Evolutionary conservation across 2,888 invertebrate genomes (phyloP).

Genomic region (Ormyrus pomaceus): DNA sequence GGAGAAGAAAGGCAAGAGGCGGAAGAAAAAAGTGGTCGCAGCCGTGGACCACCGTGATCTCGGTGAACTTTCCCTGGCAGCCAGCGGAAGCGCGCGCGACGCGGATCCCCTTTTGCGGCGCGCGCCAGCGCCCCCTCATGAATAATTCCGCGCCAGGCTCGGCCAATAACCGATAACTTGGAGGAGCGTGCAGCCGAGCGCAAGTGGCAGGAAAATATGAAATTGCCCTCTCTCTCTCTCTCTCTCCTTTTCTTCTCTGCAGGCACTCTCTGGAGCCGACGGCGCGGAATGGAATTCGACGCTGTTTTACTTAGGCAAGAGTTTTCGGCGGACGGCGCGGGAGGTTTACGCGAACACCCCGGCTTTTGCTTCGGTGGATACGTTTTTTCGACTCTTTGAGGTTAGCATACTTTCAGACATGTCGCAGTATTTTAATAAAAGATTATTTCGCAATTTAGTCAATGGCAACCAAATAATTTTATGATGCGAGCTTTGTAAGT

Average conservation of each 20-base stretch:
- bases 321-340: too few relatives aligned
- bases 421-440: too few relatives aligned
- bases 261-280: neutral
- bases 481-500: too few relatives aligned
- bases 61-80: constrained; percentile 35
- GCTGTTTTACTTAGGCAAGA: constrained; percentile 11
- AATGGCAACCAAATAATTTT: too few relatives aligned
- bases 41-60: constrained; percentile 52
- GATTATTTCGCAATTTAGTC: too few relatives aligned
- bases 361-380: too few relatives aligned
- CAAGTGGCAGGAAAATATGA: constrained; percentile 32
- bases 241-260: too few relatives aligned
- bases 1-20: constrained; percentile 31
- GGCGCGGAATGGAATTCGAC: constrained; percentile 36
- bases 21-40: constrained; percentile 50
- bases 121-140: constrained; percentile 62
- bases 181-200: constrained; percentile 52
- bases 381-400: too few relatives aligned
- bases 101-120: neutral
- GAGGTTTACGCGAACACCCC: too few relatives aligned
- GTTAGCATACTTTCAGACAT: too few relatives aligned
- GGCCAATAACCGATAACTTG: constrained; percentile 68
- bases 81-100: constrained; percentile 28
- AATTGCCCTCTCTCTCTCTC: constrained; percentile 1
- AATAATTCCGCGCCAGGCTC: constrained; percentile 66